phyloP scores from a whole-genome alignment of 2,797 vertebrate genomes.

The Setipinna tenuifilis region DNA sequence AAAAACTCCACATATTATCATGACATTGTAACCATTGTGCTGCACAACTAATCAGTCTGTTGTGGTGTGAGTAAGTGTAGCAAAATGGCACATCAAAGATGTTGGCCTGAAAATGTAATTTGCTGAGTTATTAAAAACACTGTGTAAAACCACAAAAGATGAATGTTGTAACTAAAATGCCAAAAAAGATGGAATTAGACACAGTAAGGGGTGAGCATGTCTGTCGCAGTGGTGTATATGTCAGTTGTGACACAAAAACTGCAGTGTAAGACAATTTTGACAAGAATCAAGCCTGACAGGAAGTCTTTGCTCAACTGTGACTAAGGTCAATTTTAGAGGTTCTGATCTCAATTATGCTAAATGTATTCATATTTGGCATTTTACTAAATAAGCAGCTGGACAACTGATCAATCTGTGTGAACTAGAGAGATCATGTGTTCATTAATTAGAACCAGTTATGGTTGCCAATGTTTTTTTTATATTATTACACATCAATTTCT shows the following conservation, averaged over 20 bases:
- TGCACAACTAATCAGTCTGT: background rate
- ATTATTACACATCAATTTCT: background rate
- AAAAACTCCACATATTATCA: background rate
- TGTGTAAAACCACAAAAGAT: background rate
- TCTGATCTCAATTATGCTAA: background rate
- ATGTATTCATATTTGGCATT: constrained; percentile 8
- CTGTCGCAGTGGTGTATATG: background rate
- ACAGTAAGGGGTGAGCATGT: background rate
- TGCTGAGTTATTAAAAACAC: background rate
- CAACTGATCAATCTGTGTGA: background rate
- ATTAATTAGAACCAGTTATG: constrained; percentile 4
- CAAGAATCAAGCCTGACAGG: background rate
- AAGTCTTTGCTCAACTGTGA: background rate
- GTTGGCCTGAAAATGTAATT: background rate
- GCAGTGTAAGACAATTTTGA: background rate
- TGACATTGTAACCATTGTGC: background rate
- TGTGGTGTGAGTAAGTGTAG: background rate
- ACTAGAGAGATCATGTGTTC: background rate
- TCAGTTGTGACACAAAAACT: background rate
- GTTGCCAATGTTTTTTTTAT: background rate
- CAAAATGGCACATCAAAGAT: background rate
- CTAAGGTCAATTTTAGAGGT: background rate
- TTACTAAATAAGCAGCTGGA: background rate
- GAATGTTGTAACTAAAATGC: background rate
- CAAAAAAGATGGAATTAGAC: background rate